These are phyloP conservation scores for Cydia amplana DNA, from an alignment of 1,140 invertebrate species.

Conservation along the genomic window DNA sequence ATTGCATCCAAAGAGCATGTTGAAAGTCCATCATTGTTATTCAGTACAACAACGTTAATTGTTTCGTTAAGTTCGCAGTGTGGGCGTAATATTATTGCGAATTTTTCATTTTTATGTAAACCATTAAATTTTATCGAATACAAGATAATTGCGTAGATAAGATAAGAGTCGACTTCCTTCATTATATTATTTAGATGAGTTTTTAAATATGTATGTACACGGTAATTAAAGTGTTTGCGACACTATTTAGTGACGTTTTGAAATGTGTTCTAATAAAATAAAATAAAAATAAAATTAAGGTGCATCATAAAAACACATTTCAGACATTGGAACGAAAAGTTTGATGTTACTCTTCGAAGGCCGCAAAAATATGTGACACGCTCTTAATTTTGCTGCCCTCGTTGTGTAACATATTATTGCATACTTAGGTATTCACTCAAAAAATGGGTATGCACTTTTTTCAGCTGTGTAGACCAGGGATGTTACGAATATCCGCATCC, in stretches of 20 bases:
- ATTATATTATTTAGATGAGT: constrained; percentile 10
- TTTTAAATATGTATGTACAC: constrained; percentile 12
- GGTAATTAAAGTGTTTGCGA: not conserved
- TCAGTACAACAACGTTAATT: not conserved
- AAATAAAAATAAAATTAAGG: too few species aligned
- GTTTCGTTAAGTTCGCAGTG: not conserved
- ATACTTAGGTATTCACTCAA: too few species aligned
- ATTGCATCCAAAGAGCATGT: not conserved
- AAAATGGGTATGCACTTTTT: not conserved
- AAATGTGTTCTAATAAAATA: too few species aligned
- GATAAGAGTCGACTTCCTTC: constrained; percentile 19
- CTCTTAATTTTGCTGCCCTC: too few species aligned
- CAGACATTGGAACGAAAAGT: not conserved
- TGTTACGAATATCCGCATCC: too few species aligned
- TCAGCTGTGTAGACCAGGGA: too few species aligned
- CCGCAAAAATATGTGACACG: too few species aligned
- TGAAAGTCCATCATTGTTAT: not conserved
- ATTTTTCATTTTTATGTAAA: not conserved
- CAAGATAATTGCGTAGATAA: constrained; percentile 23
- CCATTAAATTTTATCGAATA: constrained; percentile 4
- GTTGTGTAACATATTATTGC: too few species aligned
- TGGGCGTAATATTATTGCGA: not conserved
- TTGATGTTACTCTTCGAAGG: too few species aligned
- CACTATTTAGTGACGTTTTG: not conserved
- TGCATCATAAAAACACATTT: too few species aligned